phyloP scores from a whole-genome alignment of 2,113 vertebrate species.

The Gobio gobio region DNA sequence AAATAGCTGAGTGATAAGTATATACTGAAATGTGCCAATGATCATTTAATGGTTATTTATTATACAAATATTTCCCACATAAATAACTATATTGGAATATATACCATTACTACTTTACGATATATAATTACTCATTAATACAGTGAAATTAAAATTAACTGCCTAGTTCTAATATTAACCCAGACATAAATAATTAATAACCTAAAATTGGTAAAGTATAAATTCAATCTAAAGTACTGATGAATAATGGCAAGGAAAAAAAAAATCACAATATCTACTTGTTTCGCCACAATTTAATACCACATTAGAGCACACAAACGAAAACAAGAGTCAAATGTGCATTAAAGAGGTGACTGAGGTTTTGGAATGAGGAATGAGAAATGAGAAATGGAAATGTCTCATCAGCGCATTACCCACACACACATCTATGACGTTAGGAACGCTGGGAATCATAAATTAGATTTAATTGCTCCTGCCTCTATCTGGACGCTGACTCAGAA shows the following conservation, averaged over 20 bases:
- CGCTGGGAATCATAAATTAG: constrained; percentile 43
- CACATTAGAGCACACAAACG: background rate
- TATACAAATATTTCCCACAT: background rate
- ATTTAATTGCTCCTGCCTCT: constrained; percentile 45
- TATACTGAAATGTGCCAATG: too few relatives aligned
- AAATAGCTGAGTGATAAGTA: too few relatives aligned
- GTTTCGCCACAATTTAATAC: background rate
- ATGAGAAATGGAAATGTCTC: background rate
- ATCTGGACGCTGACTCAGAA: constrained; percentile 25
- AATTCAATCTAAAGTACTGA: background rate
- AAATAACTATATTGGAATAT: background rate
- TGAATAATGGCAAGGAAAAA: background rate
- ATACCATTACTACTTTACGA: background rate
- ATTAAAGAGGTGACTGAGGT: constrained; percentile 6
- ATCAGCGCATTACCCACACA: constrained; percentile 29
- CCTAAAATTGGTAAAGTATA: background rate
- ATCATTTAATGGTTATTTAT: too few relatives aligned
- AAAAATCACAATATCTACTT: background rate
- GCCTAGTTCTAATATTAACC: background rate
- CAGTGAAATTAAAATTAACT: background rate
- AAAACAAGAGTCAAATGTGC: background rate
- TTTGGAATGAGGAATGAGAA: constrained; percentile 1
- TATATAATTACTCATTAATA: background rate
- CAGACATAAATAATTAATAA: background rate
- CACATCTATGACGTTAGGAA: constrained; percentile 42